Conservation (phyloP, 2,888 invertebrate species). For the Noctua comes region DNA sequence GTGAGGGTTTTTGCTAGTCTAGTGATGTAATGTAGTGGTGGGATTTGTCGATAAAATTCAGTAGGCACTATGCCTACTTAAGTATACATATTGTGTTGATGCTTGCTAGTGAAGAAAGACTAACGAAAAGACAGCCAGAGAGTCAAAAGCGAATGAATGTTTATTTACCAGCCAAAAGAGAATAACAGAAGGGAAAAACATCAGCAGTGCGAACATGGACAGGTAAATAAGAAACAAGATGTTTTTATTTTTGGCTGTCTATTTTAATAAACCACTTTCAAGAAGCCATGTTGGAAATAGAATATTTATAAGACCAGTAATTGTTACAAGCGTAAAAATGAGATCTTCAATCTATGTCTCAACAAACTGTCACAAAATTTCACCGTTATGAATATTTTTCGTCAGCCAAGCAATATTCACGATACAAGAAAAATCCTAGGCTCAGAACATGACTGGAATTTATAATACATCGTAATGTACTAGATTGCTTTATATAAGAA, state of each 20-base stretch:
- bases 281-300: not conserved
- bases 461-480: conserved; percentile 36
- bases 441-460: conserved; percentile 38
- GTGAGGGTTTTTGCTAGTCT: conserved; percentile 59
- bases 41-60: conserved; percentile 22
- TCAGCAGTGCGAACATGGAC: not conserved
- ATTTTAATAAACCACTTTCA: not conserved
- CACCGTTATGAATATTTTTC: conserved; percentile 35
- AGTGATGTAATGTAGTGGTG: conserved; percentile 33
- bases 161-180: not conserved
- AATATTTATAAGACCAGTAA: conserved; percentile 4
- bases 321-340: not conserved
- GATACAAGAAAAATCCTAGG: conserved; percentile 25
- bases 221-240: not conserved
- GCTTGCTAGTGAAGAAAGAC: not conserved
- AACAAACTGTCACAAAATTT: not conserved
- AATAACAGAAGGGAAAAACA: not conserved
- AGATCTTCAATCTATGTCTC: conserved; percentile 1
- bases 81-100: not conserved
- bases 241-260: not conserved
- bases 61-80: not conserved
- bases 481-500: conserved; percentile 42
- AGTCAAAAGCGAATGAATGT: not conserved
- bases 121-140: too few relatives aligned
- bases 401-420: conserved; percentile 20